Conservation (phyloP, 2,797 vertebrate species). For the Rhinogobio ventralis region DNA sequence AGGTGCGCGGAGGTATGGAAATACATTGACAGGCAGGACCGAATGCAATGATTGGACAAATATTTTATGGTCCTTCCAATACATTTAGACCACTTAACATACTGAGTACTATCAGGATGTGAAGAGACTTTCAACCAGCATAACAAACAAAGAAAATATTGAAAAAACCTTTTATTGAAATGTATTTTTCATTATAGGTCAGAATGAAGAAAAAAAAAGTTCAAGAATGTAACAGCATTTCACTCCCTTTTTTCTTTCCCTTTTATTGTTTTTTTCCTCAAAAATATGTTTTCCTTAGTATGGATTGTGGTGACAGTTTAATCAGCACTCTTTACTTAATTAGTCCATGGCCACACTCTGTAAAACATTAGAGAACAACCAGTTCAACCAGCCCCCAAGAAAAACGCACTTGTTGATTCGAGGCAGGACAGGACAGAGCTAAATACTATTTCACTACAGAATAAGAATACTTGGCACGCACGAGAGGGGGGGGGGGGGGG, state of each 20-base stretch:
- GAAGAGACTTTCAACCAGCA: no score
- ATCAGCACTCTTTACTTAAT: not conserved
- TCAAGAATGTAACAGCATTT: no score
- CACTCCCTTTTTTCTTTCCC: no score
- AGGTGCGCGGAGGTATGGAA: not conserved
- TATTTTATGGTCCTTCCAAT: not conserved
- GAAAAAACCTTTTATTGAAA: not conserved
- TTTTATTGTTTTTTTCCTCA: not conserved
- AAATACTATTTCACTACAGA: conserved; percentile 20
- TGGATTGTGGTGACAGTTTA: not conserved
- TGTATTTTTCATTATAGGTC: no score
- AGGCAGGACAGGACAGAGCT: conserved; percentile 2
- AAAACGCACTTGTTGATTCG: conserved; percentile 46
- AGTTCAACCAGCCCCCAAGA: not conserved
- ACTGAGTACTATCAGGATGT: not conserved
- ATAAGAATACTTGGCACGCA: conserved; percentile 50
- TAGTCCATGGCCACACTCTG: not conserved
- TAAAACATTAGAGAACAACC: not conserved
- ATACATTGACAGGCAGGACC: no score
- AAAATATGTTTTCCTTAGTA: not conserved
- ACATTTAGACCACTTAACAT: not conserved
- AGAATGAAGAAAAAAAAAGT: no score
- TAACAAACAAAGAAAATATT: no score
- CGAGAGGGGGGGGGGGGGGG: conserved; percentile 19
- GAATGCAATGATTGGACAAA: no score